phyloP scores from a whole-genome alignment of 2,797 vertebrate genomes.

The Chelidonichthys spinosus region DNA sequence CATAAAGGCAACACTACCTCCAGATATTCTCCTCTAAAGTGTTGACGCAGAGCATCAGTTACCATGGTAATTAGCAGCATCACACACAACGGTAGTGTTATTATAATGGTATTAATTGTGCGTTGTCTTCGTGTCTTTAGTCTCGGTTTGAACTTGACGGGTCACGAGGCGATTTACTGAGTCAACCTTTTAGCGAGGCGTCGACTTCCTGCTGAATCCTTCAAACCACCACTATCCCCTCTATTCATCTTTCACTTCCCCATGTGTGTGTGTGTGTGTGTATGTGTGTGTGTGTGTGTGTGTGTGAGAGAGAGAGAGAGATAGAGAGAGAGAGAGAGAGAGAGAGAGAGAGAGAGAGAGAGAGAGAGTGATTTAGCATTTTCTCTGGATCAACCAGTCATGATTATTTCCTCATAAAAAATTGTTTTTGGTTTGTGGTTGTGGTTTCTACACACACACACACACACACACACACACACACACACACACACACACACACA shows the following conservation, averaged over 20 bases:
- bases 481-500: conserved; percentile 11
- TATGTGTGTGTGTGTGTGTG: conserved; percentile 21
- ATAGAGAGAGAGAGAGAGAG: background rate
- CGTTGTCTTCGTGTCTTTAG: conserved; percentile 1
- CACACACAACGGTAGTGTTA: background rate
- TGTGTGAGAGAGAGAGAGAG: background rate
- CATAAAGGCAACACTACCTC: conserved; percentile 27
- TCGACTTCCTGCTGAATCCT: conserved; percentile 68
- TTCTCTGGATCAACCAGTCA: conserved; percentile 22
- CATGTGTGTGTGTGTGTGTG: conserved; percentile 12
- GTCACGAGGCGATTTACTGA: conserved; percentile 62
- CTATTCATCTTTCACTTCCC: conserved; percentile 65
- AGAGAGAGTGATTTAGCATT: conserved; percentile 50
- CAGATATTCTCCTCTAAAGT: conserved; percentile 1
- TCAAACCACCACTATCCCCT: conserved; percentile 60
- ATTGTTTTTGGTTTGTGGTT: conserved; percentile 33
- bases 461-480: conserved; percentile 17
- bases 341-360: background rate
- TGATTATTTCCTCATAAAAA: conserved; percentile 8
- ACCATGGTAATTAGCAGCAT: conserved; percentile 17
- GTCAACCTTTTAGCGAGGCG: conserved; percentile 59
- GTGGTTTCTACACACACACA: conserved; percentile 22
- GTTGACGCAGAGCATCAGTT: conserved; percentile 13
- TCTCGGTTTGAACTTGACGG: background rate
- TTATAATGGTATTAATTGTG: background rate